Evolutionary conservation across 2,113 vertebrate genomes (phyloP), one percentile per base, ranked within the genome.

Genomic region (Typhlomys cinereus): DNA sequence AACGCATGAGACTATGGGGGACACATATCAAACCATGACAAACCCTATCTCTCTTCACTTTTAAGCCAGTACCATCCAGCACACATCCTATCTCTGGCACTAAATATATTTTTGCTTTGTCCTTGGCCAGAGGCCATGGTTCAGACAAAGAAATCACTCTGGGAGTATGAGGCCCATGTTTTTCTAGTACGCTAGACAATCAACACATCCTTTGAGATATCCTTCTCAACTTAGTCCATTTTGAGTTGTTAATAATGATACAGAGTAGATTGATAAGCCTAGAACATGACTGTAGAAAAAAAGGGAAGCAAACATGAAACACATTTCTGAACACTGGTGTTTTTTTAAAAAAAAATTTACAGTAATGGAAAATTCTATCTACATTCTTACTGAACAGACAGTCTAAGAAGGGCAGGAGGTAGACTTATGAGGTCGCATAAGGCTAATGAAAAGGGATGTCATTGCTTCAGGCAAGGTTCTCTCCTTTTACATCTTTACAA

Each of bases 331-430:
- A 46, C 66, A 36, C 6, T 79, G 29, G 13, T 39, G 7, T 36
- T 46, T 85, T 87, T 83, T 90, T 66, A n/a, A n/a, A n/a, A n/a
- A n/a, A n/a, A n/a, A 62, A 74, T 83, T 88, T 64, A 52, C 4
- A 12, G 18, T 52, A 83, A 85, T 74, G 31, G 39, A 50, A 66
- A 85, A 92, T 79, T 36, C 17, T 4, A 80, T 70, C 61, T n/a
- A 13, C 34, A 7, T 73, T 82, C 10, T 70, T 48, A 39, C 17
- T 82, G 70, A 90, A 69, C 36, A 88, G 44, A 91, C 44, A 91
- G 36, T 64, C 78, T 88, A 13, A 66, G 62, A 84, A 93, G 21
- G 79, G n/a, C 21, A 76, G 46, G 81, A 79, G 10, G 11, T 34
- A 90, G 27, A 23, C n/a, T 88, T 83, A 48, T 69, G n/a, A 91